Evolutionary conservation across 2,888 invertebrate species (phyloP).

Genomic region (Tinea semifulvella): DNA sequence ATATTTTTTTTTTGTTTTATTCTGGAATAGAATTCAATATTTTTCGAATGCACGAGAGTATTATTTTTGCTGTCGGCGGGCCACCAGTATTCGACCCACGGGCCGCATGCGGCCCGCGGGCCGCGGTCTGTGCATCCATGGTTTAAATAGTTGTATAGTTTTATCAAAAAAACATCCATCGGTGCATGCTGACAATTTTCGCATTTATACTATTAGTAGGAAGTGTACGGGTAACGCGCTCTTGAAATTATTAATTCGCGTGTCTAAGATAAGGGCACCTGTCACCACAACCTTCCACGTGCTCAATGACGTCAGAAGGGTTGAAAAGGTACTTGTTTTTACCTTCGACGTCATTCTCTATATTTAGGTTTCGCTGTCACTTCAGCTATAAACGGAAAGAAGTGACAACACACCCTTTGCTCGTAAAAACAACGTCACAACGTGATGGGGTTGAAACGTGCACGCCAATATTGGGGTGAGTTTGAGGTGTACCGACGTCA

Average conservation of each 20-base stretch:
- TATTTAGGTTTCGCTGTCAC: slow-evolving; percentile 11
- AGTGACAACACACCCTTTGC: slow-evolving; percentile 11
- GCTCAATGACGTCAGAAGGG: slow-evolving; percentile 9
- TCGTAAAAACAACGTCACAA: slow-evolving; percentile 13
- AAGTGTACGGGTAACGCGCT: too few species aligned
- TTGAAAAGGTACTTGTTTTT: background rate
- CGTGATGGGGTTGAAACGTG: slow-evolving; percentile 6
- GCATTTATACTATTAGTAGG: too few species aligned
- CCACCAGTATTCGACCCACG: too few species aligned
- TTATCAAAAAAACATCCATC: too few species aligned
- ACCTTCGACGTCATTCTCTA: slow-evolving; percentile 8
- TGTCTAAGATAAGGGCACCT: slow-evolving; percentile 1
- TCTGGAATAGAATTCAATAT: too few species aligned
- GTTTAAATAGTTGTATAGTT: too few species aligned
- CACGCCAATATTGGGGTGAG: slow-evolving; percentile 1
- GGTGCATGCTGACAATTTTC: too few species aligned
- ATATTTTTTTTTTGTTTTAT: too few species aligned
- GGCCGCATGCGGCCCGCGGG: too few species aligned
- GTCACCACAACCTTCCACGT: background rate
- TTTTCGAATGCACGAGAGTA: too few species aligned
- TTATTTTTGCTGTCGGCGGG: too few species aligned
- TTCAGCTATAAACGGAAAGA: slow-evolving; percentile 12
- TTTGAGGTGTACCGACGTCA: background rate
- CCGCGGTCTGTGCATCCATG: too few species aligned
- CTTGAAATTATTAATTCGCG: background rate